Base-by-base conservation (phyloP, 2,113 vertebrate genomes). In the Perccottus glenii region DNA sequence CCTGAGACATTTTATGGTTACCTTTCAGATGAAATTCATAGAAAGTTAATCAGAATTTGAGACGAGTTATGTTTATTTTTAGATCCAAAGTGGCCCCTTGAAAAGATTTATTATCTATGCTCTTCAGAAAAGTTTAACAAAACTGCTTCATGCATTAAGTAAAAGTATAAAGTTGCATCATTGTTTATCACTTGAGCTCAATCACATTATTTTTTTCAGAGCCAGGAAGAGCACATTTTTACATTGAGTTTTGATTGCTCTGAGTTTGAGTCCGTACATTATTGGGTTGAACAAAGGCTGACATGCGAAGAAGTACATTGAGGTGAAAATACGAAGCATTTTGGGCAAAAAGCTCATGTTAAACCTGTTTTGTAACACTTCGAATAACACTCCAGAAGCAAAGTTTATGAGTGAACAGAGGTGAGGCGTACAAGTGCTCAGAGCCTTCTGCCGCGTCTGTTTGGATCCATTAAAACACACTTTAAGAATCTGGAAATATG, bases 341-440 rank as follows among this genome's bases (percentile, higher is more conserved):
- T 14, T 38, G 14, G 75, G 78, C n/a, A 81, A 62, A n/a, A 42
- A 9, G 43, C 53, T 47, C 53, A 74, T 74, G 40, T 67, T 15
- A 67, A 85, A 85, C 42, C 84, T 72, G 56, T 67, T 81, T 55
- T 86, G 68, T 4, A 85, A 10, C 0, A 82, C 12, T 32, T 88
- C 80, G 63, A 88, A 83, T 19, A 33, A 69, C 51, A 15, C 46
- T 0, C 73, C 80, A 60, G 81, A 10, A 0, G 70, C 64, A 38
- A 80, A 87, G 75, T 86, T 88, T 2, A 86, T 0, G 2, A 88
- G 53, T 12, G 82, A 82, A 27, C 68, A 59, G 2, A 88, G 38
- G 14, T 88, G 86, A 40, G 78, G 78, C 12, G 45, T 33, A 65
- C 86, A 88, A 48, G 83, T 86, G 27, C 38, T 73, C 16, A 77